A percentile compares a stretch with the other conserved stretches of the same genome.
Conservation (phyloP, 2,797 vertebrate genomes). For the Caiman crocodilus region DNA sequence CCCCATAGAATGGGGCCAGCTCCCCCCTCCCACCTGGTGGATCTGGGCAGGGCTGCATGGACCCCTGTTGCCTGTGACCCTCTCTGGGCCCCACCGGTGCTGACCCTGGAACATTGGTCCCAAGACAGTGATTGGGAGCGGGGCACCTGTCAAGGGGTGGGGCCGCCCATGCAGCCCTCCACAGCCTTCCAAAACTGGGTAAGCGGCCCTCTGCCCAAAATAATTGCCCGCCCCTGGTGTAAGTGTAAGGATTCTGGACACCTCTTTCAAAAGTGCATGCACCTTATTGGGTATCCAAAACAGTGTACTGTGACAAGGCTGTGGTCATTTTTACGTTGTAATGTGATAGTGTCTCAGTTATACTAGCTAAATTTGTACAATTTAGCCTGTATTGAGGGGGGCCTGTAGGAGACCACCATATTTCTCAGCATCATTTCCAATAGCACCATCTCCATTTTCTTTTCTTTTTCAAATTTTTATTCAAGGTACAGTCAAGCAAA, state of each 20-base stretch:
- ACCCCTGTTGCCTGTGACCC: too few relatives aligned
- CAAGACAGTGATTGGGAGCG: too few relatives aligned
- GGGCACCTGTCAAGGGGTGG: too few relatives aligned
- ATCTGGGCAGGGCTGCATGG: too few relatives aligned
- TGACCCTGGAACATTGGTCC: too few relatives aligned
- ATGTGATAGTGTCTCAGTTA: neutral
- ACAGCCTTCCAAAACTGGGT: too few relatives aligned
- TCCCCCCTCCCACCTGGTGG: too few relatives aligned
- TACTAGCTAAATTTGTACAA: fast-evolving
- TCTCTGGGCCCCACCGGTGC: too few relatives aligned
- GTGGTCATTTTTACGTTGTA: neutral
- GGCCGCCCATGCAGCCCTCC: too few relatives aligned
- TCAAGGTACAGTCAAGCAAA: neutral
- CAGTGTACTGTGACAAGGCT: neutral
- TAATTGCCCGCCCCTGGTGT: too few relatives aligned
- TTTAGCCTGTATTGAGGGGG: neutral
- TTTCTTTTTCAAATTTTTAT: neutral
- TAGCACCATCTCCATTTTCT: neutral
- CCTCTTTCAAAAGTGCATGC: neutral
- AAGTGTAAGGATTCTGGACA: fast-evolving
- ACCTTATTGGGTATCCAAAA: neutral
- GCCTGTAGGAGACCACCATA: neutral
- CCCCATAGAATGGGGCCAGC: too few relatives aligned
- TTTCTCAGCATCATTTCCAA: neutral
- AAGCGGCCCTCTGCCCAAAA: too few relatives aligned